These are phyloP conservation scores for Scleropages formosus DNA, from an alignment of 2,797 vertebrate genomes.

Conservation along the genomic window DNA sequence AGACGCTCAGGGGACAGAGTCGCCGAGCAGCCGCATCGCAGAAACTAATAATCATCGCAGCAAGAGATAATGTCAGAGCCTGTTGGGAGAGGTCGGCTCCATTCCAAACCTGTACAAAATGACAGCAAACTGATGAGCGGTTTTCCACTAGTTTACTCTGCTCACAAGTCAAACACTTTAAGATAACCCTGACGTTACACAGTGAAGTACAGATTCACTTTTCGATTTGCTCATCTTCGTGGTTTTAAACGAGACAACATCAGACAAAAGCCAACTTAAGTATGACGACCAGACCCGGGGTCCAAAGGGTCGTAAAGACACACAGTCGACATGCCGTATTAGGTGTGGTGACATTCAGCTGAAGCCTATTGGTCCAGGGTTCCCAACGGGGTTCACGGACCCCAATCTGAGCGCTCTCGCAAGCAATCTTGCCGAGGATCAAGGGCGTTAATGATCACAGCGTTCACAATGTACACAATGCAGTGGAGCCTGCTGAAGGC, in stretches of 20 bases:
- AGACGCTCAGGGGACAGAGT: background rate
- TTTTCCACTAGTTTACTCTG: too few species aligned
- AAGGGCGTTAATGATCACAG: background rate
- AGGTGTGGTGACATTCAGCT: conserved; percentile 4
- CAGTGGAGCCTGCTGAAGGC: background rate
- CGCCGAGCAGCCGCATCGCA: background rate
- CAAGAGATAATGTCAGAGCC: background rate
- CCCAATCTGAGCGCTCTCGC: background rate
- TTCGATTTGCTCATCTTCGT: background rate
- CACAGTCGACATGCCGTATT: background rate
- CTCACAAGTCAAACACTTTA: background rate
- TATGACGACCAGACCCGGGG: background rate
- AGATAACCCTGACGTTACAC: background rate
- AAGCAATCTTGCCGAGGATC: background rate
- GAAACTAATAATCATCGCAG: background rate
- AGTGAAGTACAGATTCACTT: background rate
- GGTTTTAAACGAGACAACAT: background rate
- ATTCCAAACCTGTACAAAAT: background rate
- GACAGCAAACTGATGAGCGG: too few species aligned
- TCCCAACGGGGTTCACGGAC: background rate
- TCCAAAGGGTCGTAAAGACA: background rate
- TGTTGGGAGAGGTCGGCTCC: background rate
- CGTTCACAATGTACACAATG: background rate
- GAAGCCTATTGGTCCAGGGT: background rate
- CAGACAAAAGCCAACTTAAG: background rate